These are phyloP conservation scores for Sylvilagus floridanus DNA, from an alignment of 2,797 vertebrate genomes.

Conservation along the genomic window DNA sequence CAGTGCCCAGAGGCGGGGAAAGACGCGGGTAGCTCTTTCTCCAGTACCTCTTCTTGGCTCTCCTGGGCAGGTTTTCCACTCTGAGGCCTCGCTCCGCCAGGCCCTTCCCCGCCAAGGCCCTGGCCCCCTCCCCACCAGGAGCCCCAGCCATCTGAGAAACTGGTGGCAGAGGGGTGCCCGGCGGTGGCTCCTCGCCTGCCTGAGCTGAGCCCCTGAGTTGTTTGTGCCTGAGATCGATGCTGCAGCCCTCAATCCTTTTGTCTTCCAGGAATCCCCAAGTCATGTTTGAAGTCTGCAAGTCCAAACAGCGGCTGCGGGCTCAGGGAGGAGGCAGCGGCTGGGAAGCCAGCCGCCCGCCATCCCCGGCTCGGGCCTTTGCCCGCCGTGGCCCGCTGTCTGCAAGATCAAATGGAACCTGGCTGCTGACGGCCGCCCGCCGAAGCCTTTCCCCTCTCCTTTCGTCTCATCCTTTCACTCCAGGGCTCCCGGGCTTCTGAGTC, in stretches of 20 bases:
- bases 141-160: constrained; percentile 29
- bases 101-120: not conserved
- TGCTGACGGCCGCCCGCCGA: not conserved
- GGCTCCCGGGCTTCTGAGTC: constrained; percentile 66
- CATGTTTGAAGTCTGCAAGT: constrained; percentile 83
- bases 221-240: constrained; percentile 80
- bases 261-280: constrained; percentile 83
- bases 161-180: not conserved
- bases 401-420: constrained; percentile 76
- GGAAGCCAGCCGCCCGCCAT: constrained; percentile 63
- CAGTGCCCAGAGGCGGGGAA: not conserved
- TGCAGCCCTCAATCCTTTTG: constrained; percentile 78
- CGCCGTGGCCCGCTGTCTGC: constrained; percentile 46
- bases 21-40: not conserved
- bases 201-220: constrained; percentile 75
- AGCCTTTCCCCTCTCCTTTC: constrained; percentile 42
- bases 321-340: constrained; percentile 48
- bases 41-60: not conserved
- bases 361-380: not conserved
- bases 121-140: not conserved
- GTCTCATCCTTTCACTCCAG: constrained; percentile 73
- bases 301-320: constrained; percentile 74
- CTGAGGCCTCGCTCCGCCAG: not conserved
- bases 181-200: constrained; percentile 46
- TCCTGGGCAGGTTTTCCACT: not conserved